Evolutionary conservation across 2,888 invertebrate species (phyloP).

Genomic region (Rhyacophila evoluta): DNA sequence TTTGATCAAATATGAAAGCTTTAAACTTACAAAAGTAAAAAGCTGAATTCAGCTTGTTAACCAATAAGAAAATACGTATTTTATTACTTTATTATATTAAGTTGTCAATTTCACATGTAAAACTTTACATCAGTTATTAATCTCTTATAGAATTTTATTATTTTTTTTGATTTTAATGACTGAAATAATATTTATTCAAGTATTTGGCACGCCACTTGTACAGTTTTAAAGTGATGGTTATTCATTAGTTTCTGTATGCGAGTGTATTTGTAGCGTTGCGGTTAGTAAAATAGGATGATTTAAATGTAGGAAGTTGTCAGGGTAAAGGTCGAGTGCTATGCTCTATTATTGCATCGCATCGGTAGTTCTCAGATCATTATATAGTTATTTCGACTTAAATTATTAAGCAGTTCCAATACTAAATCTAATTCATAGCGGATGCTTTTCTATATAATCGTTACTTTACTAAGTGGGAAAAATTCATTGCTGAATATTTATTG

Average conservation of each 20-base stretch:
- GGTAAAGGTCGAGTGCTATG: background rate
- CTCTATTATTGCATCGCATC: constrained; percentile 5
- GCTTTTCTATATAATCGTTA: background rate
- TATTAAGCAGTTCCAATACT: background rate
- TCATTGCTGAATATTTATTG: too few relatives aligned
- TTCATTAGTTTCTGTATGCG: constrained; percentile 4
- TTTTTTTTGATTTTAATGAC: too few relatives aligned
- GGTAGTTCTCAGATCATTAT: constrained; percentile 20
- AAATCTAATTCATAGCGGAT: background rate
- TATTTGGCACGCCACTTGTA: background rate
- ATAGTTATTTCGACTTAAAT: background rate
- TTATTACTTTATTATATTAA: too few relatives aligned
- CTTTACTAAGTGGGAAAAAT: too few relatives aligned
- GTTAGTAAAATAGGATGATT: background rate
- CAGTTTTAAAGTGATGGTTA: background rate
- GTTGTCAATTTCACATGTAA: too few relatives aligned
- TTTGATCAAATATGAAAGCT: too few relatives aligned
- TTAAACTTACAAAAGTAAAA: too few relatives aligned
- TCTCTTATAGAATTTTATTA: too few relatives aligned
- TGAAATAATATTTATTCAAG: too few relatives aligned
- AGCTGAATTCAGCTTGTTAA: too few relatives aligned
- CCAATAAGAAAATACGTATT: too few relatives aligned
- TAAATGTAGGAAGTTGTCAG: constrained; percentile 26
- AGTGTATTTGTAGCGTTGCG: background rate
- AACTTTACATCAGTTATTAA: too few relatives aligned